These are phyloP conservation scores for Pasiphila rectangulata DNA, from an alignment of 2,888 invertebrate species.

Conservation along the genomic window DNA sequence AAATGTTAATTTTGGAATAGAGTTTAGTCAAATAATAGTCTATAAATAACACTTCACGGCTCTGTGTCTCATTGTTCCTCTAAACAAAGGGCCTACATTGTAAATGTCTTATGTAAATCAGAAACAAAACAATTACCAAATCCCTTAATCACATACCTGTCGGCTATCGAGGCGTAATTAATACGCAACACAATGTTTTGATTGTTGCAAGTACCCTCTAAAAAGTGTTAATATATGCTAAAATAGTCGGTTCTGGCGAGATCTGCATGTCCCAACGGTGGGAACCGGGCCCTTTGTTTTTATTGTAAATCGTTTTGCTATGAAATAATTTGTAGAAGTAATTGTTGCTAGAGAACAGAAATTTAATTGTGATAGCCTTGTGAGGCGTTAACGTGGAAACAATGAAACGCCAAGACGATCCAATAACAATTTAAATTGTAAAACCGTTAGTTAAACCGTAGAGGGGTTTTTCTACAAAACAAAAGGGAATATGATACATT, in stretches of 20 bases:
- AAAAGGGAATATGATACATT: too few species aligned
- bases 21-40: not conserved
- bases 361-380: conserved; percentile 16
- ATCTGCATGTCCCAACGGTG: conserved; percentile 45
- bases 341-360: conserved; percentile 24
- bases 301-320: conserved; percentile 30
- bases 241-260: conserved; percentile 45
- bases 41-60: not conserved
- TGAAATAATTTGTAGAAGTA: conserved; percentile 26
- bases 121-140: conserved; percentile 47
- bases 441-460: not conserved
- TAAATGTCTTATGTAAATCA: conserved; percentile 43
- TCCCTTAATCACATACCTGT: conserved; percentile 53
- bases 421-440: not conserved
- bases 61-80: conserved; percentile 19
- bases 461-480: too few species aligned
- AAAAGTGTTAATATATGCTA: conserved; percentile 55
- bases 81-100: conserved; percentile 32
- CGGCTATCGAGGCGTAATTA: conserved; percentile 60
- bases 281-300: conserved; percentile 45
- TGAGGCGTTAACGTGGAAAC: conserved; percentile 2
- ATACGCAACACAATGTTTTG: conserved; percentile 55
- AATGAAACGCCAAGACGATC: not conserved
- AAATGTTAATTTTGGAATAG: not conserved
- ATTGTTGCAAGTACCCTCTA: conserved; percentile 54